Percentiles rank a stretch among this genome's conserved stretches.
These are phyloP conservation scores for Neosilurus mollespiculum DNA, from an alignment of 2,797 vertebrate species.

Conservation along the genomic window DNA sequence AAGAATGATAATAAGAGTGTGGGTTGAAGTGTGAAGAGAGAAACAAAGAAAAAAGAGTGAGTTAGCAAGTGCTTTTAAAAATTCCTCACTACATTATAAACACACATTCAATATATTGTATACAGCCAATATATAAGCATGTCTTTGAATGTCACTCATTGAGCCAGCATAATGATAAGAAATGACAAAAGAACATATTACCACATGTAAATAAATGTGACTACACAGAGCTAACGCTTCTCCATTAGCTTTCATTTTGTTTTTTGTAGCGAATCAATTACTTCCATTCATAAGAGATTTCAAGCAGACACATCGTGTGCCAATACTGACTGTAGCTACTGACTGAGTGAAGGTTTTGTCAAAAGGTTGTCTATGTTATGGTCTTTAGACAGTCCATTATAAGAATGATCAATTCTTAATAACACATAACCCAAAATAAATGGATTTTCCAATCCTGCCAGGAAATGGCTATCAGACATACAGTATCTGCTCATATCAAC, in stretches of 20 bases:
- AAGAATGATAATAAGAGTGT: slow-evolving; percentile 12
- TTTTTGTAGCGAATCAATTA: slow-evolving; percentile 1
- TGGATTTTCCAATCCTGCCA: not conserved
- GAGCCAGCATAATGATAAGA: not conserved
- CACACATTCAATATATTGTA: not conserved
- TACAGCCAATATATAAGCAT: not conserved
- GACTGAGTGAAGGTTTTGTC: not conserved
- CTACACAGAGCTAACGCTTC: not conserved
- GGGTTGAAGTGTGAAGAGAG: not conserved
- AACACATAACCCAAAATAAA: slow-evolving; percentile 7
- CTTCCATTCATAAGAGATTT: not conserved
- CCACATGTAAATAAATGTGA: not conserved
- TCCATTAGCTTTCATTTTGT: not conserved
- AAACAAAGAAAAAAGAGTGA: not conserved
- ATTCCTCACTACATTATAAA: not conserved
- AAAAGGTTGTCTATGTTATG: not conserved
- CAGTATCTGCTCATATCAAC: not conserved
- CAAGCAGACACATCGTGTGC: not conserved
- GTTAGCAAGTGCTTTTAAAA: not conserved
- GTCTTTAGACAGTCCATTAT: not conserved
- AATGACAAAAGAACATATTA: not conserved
- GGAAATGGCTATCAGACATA: slow-evolving; percentile 6
- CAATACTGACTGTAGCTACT: slow-evolving; percentile 7
- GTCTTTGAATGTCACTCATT: not conserved
- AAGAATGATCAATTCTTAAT: slow-evolving; percentile 1